Evolutionary conservation across 2,888 invertebrate species (phyloP).

Genomic region (Microctonus aethiopoides): DNA sequence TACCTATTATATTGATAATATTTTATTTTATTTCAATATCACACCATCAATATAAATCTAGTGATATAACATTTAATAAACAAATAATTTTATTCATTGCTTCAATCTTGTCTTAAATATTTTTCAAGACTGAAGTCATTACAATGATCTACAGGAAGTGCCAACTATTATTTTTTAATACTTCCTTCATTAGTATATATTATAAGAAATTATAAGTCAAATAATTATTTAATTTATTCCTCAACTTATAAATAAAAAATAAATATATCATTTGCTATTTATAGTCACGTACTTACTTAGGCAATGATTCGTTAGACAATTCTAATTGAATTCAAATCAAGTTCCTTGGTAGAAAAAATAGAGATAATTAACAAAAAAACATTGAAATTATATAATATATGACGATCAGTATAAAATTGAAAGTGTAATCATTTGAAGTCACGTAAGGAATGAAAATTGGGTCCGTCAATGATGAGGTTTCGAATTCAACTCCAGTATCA

Average conservation of each 20-base stretch:
- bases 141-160: neutral
- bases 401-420: too few species aligned
- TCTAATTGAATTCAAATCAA: neutral
- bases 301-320: too few species aligned
- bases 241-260: too few species aligned
- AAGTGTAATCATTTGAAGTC: neutral
- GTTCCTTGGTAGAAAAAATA: conserved; percentile 17
- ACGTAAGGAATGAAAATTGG: neutral
- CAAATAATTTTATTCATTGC: neutral
- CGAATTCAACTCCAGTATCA: neutral
- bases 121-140: neutral
- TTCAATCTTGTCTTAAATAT: neutral
- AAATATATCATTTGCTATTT: too few species aligned
- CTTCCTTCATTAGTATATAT: neutral
- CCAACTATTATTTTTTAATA: neutral
- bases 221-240: too few species aligned
- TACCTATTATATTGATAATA: too few species aligned
- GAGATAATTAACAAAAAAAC: neutral
- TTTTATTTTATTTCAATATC: too few species aligned
- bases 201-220: too few species aligned
- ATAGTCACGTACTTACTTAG: too few species aligned
- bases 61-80: neutral
- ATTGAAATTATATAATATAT: neutral
- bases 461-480: neutral
- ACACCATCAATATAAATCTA: too few species aligned